A percentile compares a stretch with the other conserved stretches of the same genome.
Evolutionary conservation across 1,140 invertebrate genomes (phyloP).

Genomic region (Plodia interpunctella): DNA sequence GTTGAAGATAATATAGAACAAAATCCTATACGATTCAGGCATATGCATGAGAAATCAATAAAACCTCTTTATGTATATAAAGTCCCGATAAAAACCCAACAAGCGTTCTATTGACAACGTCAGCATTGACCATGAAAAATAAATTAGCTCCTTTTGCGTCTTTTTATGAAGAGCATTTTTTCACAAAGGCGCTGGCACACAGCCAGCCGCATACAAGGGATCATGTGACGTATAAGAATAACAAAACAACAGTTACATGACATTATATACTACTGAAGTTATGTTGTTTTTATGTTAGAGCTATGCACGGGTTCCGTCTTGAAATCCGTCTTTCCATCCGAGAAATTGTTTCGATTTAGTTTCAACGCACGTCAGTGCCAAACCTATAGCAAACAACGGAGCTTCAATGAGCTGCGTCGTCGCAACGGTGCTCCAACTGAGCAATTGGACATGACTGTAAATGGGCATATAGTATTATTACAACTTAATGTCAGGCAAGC

Average conservation of each 20-base stretch:
- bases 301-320: too few species aligned
- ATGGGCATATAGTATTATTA: too few species aligned
- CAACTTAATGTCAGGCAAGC: too few species aligned
- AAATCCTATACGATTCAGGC: too few species aligned
- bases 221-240: background rate
- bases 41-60: background rate
- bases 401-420: too few species aligned
- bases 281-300: background rate
- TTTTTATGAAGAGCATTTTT: background rate
- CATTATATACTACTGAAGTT: background rate
- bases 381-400: too few species aligned
- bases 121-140: background rate
- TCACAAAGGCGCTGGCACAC: background rate
- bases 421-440: too few species aligned
- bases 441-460: too few species aligned
- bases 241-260: background rate
- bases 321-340: too few species aligned
- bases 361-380: too few species aligned
- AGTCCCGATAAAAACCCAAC: background rate
- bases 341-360: too few species aligned
- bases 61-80: background rate
- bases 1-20: too few species aligned
- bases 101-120: background rate
- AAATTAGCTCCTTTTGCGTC: background rate
- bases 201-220: background rate